These are phyloP conservation scores for Pseudorasbora parva DNA, from an alignment of 2,113 vertebrate species.

Conservation along the genomic window DNA sequence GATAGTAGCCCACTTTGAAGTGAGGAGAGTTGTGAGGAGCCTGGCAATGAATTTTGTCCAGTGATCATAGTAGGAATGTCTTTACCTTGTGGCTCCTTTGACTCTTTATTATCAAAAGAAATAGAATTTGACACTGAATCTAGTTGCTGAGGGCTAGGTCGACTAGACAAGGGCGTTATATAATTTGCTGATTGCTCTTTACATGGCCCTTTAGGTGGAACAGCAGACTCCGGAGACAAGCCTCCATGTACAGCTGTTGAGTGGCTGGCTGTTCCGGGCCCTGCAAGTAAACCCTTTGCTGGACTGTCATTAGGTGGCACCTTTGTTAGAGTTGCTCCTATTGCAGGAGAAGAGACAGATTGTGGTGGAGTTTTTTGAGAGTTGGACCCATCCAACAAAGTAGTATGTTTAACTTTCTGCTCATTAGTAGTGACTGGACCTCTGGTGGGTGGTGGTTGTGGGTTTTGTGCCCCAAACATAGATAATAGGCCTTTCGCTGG, in stretches of 20 bases:
- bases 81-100: slow-evolving; percentile 1
- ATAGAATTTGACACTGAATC: not conserved
- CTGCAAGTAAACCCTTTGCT: slow-evolving; percentile 25
- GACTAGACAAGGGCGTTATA: not conserved
- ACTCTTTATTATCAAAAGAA: slow-evolving; percentile 27
- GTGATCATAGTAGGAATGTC: slow-evolving; percentile 64
- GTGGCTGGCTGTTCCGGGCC: not conserved
- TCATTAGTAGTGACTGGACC: slow-evolving; percentile 3
- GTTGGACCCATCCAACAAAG: not conserved
- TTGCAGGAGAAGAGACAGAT: not conserved
- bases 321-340: slow-evolving; percentile 61
- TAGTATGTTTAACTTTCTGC: not conserved
- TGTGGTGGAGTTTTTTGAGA: not conserved
- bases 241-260: not conserved
- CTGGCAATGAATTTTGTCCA: slow-evolving; percentile 59
- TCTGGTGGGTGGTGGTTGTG: slow-evolving; percentile 50
- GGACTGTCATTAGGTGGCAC: slow-evolving; percentile 51
- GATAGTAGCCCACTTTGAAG: slow-evolving; percentile 49
- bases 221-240: not conserved
- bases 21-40: slow-evolving; percentile 64
- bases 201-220: not conserved
- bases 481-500: slow-evolving; percentile 56
- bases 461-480: slow-evolving; percentile 62
- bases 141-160: not conserved
- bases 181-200: not conserved